A percentile compares a stretch with the other conserved stretches of the same genome.
Evolutionary conservation across 2,113 vertebrate genomes (phyloP).

Genomic region (Ranitomeya variabilis): DNA sequence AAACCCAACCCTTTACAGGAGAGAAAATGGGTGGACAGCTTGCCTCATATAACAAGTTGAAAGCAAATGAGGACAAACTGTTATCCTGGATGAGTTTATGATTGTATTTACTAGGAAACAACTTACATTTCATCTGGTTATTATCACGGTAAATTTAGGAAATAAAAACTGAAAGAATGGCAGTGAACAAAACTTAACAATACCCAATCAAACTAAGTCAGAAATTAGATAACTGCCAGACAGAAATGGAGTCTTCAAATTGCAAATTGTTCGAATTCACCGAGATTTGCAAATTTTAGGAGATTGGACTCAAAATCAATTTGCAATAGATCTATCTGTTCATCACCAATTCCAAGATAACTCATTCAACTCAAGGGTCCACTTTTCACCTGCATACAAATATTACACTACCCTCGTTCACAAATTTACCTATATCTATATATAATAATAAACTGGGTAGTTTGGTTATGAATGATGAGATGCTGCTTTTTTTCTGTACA

Average conservation of each 20-base stretch:
- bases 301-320: too few species aligned
- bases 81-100: not conserved
- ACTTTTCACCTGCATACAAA: too few species aligned
- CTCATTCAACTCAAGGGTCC: too few species aligned
- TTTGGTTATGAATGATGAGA: too few species aligned
- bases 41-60: constrained; percentile 5
- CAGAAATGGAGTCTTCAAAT: not conserved
- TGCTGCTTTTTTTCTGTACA: too few species aligned
- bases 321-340: too few species aligned
- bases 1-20: not conserved
- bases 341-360: too few species aligned
- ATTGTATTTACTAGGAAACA: constrained; percentile 7
- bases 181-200: not conserved
- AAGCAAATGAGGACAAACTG: constrained; percentile 16
- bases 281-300: too few species aligned
- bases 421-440: too few species aligned
- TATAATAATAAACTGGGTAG: too few species aligned
- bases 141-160: not conserved
- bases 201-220: not conserved
- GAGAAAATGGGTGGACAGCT: not conserved
- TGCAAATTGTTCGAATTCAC: too few species aligned
- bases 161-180: not conserved
- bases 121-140: not conserved
- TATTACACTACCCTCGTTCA: too few species aligned
- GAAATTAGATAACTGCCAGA: not conserved